Evolutionary conservation across 23 tunicate species (phyloP).

Genomic region (Oikopleura albicans): DNA sequence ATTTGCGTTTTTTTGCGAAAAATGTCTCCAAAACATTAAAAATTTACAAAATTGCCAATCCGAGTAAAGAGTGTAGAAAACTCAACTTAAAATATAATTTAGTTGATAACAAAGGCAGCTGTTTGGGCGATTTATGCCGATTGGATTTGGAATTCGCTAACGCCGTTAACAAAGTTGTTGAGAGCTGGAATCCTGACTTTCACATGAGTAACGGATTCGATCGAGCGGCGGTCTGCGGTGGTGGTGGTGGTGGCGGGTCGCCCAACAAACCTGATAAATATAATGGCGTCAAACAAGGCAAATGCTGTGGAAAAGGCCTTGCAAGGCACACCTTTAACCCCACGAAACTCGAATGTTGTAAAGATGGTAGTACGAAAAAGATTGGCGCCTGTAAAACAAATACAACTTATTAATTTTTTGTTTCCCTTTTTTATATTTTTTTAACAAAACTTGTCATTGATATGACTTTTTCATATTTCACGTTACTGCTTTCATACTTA

Average conservation of each 20-base stretch:
- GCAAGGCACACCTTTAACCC: neutral
- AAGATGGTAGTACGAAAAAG: neutral
- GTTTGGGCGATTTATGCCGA: neutral
- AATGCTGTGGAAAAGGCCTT: neutral
- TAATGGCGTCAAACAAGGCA: neutral
- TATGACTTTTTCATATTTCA: too few species aligned
- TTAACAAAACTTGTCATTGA: too few species aligned
- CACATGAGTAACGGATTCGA: slow-evolving; percentile 2
- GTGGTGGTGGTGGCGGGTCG: too few species aligned
- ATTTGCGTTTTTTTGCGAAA: too few species aligned
- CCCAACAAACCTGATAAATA: too few species aligned
- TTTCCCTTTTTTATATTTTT: too few species aligned
- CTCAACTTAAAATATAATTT: neutral
- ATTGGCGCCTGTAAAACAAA: neutral
- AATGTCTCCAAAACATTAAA: too few species aligned
- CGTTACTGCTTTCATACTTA: too few species aligned
- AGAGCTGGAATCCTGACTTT: neutral
- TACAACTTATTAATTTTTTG: too few species aligned
- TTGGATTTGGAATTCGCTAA: neutral
- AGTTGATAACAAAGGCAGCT: neutral
- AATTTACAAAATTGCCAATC: too few species aligned
- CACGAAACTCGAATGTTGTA: neutral
- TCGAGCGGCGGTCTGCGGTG: neutral
- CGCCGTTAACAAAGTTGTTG: neutral
- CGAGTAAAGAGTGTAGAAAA: too few species aligned